Conservation (phyloP, 2,797 vertebrate species). For the Mus caroli region DNA sequence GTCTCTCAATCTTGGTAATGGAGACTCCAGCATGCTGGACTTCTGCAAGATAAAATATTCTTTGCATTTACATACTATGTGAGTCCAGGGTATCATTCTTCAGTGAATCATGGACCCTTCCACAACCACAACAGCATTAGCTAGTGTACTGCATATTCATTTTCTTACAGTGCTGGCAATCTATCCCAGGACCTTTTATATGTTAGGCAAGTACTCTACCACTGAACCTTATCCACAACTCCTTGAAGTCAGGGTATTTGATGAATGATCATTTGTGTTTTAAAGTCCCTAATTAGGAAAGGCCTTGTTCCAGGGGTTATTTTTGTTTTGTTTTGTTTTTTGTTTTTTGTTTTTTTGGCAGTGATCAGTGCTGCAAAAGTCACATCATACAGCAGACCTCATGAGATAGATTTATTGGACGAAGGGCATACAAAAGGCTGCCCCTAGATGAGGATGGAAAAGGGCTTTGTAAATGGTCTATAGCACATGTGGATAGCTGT, state of each 20-base stretch:
- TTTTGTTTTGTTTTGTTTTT: neutral
- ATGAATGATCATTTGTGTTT: neutral
- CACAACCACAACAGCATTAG: neutral
- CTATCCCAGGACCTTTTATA: neutral
- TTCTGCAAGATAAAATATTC: neutral
- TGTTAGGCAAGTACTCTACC: neutral
- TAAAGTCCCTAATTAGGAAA: neutral
- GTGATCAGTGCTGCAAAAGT: neutral
- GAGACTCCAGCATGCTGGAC: neutral
- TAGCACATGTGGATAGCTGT: neutral
- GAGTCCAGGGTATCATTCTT: neutral
- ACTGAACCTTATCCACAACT: neutral
- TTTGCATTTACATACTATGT: neutral
- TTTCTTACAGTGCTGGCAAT: neutral
- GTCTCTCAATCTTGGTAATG: neutral
- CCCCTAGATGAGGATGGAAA: neutral
- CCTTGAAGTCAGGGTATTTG: neutral
- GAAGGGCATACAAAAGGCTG: neutral
- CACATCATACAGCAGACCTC: neutral
- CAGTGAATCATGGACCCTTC: neutral
- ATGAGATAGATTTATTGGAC: neutral
- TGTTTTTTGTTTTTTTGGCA: neutral
- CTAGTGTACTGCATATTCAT: too few species aligned
- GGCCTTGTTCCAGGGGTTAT: neutral
- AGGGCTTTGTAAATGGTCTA: neutral